These are phyloP conservation scores for Caenorhabditis sp. DNA, from an alignment of 2,888 invertebrate genomes.

Conservation along the genomic window DNA sequence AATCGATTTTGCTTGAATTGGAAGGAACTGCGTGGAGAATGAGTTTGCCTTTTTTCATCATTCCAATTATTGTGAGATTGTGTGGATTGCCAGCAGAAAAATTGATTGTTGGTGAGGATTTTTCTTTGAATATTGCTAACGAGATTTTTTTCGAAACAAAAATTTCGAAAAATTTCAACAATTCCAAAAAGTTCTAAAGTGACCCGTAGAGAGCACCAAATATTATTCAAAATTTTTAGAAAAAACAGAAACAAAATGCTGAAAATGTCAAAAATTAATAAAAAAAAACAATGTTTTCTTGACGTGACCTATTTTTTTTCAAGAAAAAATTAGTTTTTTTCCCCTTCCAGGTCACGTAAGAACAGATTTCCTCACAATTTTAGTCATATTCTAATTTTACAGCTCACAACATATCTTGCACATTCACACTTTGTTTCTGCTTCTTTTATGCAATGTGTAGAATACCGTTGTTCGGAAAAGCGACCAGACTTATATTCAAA, in stretches of 20 bases:
- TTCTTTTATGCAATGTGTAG: conserved; percentile 72
- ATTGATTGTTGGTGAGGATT: not conserved
- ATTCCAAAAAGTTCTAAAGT: too few species aligned
- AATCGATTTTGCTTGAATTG: conserved; percentile 72
- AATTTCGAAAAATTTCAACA: too few species aligned
- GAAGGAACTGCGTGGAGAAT: conserved; percentile 70
- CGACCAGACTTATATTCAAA: conserved; percentile 53
- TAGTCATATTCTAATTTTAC: conserved; percentile 23
- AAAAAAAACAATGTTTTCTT: too few species aligned
- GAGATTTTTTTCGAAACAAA: not conserved
- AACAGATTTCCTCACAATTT: too few species aligned
- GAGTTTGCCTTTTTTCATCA: conserved; percentile 72
- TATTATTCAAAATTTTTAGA: too few species aligned
- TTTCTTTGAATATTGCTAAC: not conserved
- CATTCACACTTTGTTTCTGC: conserved; percentile 72
- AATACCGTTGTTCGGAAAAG: conserved; percentile 71
- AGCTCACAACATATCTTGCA: conserved; percentile 73
- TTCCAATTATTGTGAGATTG: conserved; percentile 74
- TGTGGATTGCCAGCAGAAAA: conserved; percentile 72
- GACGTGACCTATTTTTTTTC: too few species aligned
- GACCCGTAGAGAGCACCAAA: too few species aligned
- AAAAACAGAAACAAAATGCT: too few species aligned
- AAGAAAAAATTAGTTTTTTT: too few species aligned
- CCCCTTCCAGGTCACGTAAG: too few species aligned
- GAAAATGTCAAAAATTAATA: too few species aligned